These are phyloP conservation scores for Australoheros scitulus DNA, from an alignment of 2,113 vertebrate species.

Conservation along the genomic window DNA sequence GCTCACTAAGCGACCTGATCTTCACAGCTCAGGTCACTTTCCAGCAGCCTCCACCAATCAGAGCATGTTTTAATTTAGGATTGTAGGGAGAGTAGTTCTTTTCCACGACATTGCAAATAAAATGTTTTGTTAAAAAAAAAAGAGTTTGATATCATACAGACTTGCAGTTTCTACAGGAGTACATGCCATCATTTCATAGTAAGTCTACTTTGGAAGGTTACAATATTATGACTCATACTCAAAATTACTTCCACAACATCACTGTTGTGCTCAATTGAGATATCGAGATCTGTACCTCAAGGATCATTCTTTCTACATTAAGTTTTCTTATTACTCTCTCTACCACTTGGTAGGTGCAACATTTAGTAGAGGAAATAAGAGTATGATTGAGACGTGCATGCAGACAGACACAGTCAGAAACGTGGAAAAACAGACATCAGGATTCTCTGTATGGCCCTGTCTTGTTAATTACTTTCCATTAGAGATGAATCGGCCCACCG, in stretches of 20 bases:
- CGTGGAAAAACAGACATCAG: constrained; percentile 34
- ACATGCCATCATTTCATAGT: background rate
- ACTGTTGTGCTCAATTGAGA: background rate
- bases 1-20: too few relatives aligned
- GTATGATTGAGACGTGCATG: background rate
- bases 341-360: background rate
- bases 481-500: constrained; percentile 86
- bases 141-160: background rate
- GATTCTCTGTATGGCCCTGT: constrained; percentile 36
- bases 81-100: background rate
- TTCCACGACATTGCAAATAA: background rate
- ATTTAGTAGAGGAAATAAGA: background rate
- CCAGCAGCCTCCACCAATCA: background rate
- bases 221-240: background rate
- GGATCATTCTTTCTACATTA: background rate
- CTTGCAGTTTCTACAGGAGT: background rate
- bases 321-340: background rate
- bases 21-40: too few relatives aligned
- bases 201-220: too few relatives aligned
- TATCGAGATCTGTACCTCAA: too few relatives aligned
- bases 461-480: constrained; percentile 85
- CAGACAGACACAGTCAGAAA: background rate
- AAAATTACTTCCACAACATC: background rate
- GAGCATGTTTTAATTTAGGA: background rate
- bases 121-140: background rate